Conservation (phyloP, 2,113 vertebrate species). For the Elanoides forficatus region DNA sequence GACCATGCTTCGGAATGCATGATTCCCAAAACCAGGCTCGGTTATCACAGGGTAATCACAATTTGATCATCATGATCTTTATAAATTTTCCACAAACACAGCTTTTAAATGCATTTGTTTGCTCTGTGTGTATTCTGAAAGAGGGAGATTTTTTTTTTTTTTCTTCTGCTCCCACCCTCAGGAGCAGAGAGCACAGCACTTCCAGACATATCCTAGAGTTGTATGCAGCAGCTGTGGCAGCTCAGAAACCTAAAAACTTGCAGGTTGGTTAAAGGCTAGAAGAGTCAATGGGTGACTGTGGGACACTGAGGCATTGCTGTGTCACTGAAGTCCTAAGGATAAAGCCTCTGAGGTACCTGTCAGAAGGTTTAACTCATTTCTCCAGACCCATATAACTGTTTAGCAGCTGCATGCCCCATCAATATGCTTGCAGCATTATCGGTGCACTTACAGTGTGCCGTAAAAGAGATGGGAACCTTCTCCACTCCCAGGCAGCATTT, state of each 20-base stretch:
- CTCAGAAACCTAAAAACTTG: background rate
- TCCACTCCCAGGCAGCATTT: background rate
- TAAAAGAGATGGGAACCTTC: background rate
- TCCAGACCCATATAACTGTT: background rate
- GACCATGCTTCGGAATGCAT: background rate
- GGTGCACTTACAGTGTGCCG: background rate
- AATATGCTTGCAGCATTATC: background rate
- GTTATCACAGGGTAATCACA: background rate
- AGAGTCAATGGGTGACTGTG: background rate
- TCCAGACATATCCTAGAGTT: background rate
- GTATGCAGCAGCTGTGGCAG: fast-evolving
- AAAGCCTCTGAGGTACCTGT: background rate
- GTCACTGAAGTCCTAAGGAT: background rate
- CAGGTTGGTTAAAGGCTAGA: background rate
- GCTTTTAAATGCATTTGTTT: background rate
- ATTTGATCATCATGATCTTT: background rate
- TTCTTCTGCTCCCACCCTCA: background rate
- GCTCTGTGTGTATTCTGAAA: background rate
- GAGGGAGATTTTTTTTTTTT: background rate
- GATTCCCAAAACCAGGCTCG: background rate
- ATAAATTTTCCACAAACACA: background rate
- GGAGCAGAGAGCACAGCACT: background rate
- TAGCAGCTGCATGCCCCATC: background rate
- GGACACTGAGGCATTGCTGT: background rate
- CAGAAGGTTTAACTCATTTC: background rate